Evolutionary conservation across 2,113 vertebrate genomes (phyloP).

Genomic region (Baryphthengus martii): DNA sequence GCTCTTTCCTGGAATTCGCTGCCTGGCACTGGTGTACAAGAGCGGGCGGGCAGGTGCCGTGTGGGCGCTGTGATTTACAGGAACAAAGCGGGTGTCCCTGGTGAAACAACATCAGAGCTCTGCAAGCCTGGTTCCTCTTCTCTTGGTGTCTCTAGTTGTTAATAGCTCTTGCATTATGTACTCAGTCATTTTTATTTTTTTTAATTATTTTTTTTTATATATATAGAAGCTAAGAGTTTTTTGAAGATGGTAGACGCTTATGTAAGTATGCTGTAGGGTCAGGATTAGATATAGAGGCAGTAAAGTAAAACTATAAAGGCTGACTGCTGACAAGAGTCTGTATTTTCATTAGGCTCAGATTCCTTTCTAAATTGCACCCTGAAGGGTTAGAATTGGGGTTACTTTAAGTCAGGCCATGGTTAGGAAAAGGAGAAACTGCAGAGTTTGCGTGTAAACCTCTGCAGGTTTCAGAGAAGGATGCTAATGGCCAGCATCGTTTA

Average conservation of each 20-base stretch:
- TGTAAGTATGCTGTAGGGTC: background rate
- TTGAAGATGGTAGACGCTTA: background rate
- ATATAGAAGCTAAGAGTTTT: background rate
- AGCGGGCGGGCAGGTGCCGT: background rate
- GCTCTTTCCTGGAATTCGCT: background rate
- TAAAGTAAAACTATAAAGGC: background rate
- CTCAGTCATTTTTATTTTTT: background rate
- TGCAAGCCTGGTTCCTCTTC: background rate
- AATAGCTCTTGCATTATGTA: background rate
- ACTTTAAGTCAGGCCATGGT: background rate
- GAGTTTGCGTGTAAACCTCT: background rate
- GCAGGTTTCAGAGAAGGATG: background rate
- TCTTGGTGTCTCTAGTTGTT: background rate
- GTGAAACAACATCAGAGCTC: background rate
- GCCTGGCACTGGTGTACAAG: background rate
- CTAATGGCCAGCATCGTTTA: background rate
- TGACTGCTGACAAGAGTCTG: background rate
- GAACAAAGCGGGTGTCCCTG: background rate
- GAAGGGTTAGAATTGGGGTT: background rate
- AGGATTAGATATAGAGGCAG: background rate
- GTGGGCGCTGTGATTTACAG: background rate
- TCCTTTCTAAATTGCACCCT: background rate
- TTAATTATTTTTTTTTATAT: background rate
- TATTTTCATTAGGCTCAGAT: background rate
- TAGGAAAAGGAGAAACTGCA: background rate